These are phyloP conservation scores for Pachycephus smyrnensis DNA, from an alignment of 2,888 invertebrate species.

Conservation along the genomic window DNA sequence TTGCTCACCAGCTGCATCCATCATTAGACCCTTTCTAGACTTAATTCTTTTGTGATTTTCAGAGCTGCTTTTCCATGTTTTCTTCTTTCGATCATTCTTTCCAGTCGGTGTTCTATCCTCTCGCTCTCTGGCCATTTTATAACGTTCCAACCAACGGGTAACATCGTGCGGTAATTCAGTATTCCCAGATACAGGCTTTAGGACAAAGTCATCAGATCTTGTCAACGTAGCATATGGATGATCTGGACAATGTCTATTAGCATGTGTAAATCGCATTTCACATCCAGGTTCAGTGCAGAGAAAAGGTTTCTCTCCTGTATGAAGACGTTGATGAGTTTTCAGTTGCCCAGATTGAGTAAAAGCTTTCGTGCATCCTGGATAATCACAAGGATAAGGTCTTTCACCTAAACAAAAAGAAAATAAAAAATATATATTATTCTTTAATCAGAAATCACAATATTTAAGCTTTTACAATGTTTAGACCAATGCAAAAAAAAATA, in stretches of 20 bases:
- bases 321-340: conserved; percentile 81
- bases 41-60: conserved; percentile 67
- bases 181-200: conserved; percentile 67
- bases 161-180: conserved; percentile 69
- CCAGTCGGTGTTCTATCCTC: conserved; percentile 64
- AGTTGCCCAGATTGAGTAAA: conserved; percentile 84
- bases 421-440: conserved; percentile 9
- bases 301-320: conserved; percentile 83
- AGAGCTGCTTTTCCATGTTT: conserved; percentile 65
- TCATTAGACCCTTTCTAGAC: conserved; percentile 67
- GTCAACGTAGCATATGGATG: conserved; percentile 75
- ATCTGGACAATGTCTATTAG: conserved; percentile 80
- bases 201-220: conserved; percentile 68
- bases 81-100: conserved; percentile 66
- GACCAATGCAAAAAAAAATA: not conserved
- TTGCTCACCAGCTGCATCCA: conserved; percentile 64
- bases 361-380: conserved; percentile 77
- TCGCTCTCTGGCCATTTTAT: conserved; percentile 62
- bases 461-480: not conserved
- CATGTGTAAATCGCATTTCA: conserved; percentile 79
- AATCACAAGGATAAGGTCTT: conserved; percentile 80
- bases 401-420: conserved; percentile 70
- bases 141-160: conserved; percentile 70
- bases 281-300: conserved; percentile 75
- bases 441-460: conserved; percentile 13